Conservation (phyloP, 2,113 vertebrate genomes). For the Phrynosoma blainvillii region DNA sequence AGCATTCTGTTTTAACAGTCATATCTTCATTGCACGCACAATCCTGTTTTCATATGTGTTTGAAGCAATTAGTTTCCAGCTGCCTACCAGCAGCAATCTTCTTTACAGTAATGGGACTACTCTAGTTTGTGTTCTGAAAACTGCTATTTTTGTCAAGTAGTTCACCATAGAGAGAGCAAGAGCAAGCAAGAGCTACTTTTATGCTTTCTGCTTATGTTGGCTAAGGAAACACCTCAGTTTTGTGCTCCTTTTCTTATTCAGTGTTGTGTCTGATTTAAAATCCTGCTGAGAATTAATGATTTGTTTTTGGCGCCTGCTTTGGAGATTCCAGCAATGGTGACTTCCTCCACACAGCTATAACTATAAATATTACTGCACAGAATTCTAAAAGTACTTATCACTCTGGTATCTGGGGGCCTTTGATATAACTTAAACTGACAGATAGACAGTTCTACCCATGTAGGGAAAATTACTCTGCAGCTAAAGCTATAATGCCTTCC, state of each 20-base stretch:
- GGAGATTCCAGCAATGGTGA: not conserved
- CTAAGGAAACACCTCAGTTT: slow-evolving; percentile 15
- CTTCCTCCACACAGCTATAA: not conserved
- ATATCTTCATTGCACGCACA: not conserved
- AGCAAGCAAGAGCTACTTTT: not conserved
- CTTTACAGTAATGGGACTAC: not conserved
- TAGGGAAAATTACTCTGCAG: not conserved
- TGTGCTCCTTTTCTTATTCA: not conserved
- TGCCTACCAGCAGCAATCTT: not conserved
- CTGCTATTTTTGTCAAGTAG: not conserved
- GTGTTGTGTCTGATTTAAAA: slow-evolving; percentile 27
- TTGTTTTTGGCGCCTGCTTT: not conserved
- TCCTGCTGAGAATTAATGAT: slow-evolving; percentile 6
- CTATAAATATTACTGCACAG: slow-evolving; percentile 3
- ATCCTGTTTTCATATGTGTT: not conserved
- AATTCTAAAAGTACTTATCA: slow-evolving; percentile 12
- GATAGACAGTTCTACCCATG: slow-evolving; percentile 13
- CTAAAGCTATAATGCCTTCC: not conserved
- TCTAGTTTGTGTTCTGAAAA: not conserved
- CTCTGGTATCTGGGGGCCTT: not conserved
- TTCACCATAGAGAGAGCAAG: not conserved
- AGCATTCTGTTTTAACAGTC: slow-evolving; percentile 22
- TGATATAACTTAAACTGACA: slow-evolving; percentile 26
- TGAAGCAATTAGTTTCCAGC: not conserved
- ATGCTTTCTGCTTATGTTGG: not conserved